phyloP scores from a whole-genome alignment of 35 echinoderm and acorn worm genomes.

The Amphiura filiformis region DNA sequence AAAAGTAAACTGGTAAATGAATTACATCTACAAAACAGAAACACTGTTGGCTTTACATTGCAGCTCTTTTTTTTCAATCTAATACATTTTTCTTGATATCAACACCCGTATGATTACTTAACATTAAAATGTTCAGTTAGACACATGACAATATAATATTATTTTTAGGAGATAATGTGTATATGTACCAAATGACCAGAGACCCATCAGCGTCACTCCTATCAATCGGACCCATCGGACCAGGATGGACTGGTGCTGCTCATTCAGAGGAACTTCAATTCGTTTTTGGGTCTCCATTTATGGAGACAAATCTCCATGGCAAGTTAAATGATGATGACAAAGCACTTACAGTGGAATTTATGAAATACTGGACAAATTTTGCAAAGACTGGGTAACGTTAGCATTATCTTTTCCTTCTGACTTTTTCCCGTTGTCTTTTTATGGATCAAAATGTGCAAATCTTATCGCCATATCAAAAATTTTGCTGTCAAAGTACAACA shows the following conservation, averaged over 20 bases:
- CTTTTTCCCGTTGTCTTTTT: too few species aligned
- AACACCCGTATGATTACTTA: too few species aligned
- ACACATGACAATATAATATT: too few species aligned
- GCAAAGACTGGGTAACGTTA: slow-evolving; percentile 66
- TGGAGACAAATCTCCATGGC: background rate
- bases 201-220: slow-evolving; percentile 39
- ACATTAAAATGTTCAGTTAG: too few species aligned
- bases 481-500: too few species aligned
- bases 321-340: slow-evolving; percentile 40
- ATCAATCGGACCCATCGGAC: background rate
- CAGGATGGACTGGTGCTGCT: slow-evolving; percentile 65
- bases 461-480: too few species aligned
- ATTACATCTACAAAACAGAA: too few species aligned
- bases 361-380: slow-evolving; percentile 88
- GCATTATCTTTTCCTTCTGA: background rate
- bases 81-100: too few species aligned
- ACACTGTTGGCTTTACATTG: too few species aligned
- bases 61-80: too few species aligned
- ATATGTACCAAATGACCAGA: slow-evolving; percentile 69
- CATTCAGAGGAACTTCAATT: slow-evolving; percentile 76
- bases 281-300: slow-evolving; percentile 67
- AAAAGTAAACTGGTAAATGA: too few species aligned
- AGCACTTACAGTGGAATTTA: slow-evolving; percentile 48
- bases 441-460: too few species aligned
- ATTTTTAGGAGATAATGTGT: slow-evolving; percentile 44